Percentiles rank a stretch among this genome's conserved stretches.
These are phyloP conservation scores for Acrossocheilus fasciatus DNA, from an alignment of 2,797 vertebrate species.

Conservation along the genomic window DNA sequence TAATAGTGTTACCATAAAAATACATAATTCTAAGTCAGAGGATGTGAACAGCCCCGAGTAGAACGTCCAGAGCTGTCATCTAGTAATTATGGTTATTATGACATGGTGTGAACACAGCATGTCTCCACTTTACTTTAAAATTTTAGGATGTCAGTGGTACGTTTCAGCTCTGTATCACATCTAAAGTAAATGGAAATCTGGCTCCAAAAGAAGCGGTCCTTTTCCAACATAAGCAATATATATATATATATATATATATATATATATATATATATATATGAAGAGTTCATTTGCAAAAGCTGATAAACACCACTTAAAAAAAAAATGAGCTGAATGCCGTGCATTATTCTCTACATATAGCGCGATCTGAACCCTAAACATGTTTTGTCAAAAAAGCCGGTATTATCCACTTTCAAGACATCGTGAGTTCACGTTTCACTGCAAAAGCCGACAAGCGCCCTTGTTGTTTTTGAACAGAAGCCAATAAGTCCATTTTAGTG, in stretches of 20 bases:
- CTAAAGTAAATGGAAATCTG: background rate
- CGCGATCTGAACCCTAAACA: no score
- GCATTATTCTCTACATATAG: no score
- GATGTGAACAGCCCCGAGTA: background rate
- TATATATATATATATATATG: background rate
- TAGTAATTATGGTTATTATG: conserved; percentile 6
- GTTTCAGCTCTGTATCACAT: background rate
- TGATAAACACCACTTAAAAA: no score
- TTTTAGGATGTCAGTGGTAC: background rate
- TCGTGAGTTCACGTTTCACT: no score
- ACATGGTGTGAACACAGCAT: background rate
- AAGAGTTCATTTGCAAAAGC: no score
- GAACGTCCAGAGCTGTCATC: background rate
- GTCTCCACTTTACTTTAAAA: background rate
- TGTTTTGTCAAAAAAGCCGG: no score
- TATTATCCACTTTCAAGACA: no score
- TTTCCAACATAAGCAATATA: background rate
- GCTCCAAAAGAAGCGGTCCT: background rate
- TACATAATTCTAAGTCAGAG: background rate
- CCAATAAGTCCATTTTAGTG: no score
- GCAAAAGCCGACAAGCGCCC: no score
- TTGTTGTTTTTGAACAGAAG: no score
- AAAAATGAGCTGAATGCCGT: no score
- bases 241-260: background rate
- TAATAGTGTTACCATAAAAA: conserved; percentile 5